phyloP scores from a whole-genome alignment of 2,113 vertebrate genomes.

The Psammodynastes pulverulentus region DNA sequence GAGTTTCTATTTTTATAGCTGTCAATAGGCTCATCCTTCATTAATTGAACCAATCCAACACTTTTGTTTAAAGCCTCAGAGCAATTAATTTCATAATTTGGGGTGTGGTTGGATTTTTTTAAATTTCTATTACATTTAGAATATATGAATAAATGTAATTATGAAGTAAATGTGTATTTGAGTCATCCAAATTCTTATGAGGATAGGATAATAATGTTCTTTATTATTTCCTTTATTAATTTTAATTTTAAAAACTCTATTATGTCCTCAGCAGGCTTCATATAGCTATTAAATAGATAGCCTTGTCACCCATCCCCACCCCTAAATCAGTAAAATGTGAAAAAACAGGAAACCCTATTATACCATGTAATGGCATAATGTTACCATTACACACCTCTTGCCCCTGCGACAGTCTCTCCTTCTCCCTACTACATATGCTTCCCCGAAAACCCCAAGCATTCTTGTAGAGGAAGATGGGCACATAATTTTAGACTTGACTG shows the following conservation, averaged over 20 bases:
- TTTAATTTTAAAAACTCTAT: background rate
- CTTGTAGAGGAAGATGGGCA: conserved; percentile 13
- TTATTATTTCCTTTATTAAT: background rate
- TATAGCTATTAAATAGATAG: background rate
- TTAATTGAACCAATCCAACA: background rate
- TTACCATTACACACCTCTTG: background rate
- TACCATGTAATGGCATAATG: background rate
- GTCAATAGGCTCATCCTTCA: background rate
- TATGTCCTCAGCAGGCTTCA: background rate
- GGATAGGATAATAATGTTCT: background rate
- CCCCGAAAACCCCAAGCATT: background rate
- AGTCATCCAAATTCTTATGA: background rate
- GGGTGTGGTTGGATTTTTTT: background rate
- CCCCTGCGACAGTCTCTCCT: background rate
- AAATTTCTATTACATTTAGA: background rate
- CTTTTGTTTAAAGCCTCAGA: background rate
- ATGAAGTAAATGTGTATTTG: background rate
- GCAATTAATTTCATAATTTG: background rate
- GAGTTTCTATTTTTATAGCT: background rate
- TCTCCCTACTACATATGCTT: background rate
- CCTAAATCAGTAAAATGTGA: background rate
- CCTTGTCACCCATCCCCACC: background rate
- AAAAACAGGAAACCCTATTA: background rate
- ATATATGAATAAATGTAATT: background rate
- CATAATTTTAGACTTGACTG: conserved; percentile 31